Conservation (phyloP, 2,888 invertebrate species). For the Deroplatys truncata region DNA sequence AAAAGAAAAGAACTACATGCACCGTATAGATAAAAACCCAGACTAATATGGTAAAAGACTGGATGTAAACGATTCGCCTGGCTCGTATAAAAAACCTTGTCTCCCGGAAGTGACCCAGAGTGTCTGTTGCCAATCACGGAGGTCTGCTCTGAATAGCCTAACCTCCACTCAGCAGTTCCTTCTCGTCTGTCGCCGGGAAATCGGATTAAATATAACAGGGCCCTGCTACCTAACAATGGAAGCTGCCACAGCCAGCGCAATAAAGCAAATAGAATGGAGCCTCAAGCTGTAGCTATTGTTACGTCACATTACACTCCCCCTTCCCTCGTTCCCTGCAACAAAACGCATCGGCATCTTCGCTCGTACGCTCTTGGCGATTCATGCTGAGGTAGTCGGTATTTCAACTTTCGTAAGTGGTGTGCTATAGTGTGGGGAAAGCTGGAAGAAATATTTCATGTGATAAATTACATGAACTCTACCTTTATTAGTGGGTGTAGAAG, state of each 20-base stretch:
- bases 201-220: constrained; percentile 7
- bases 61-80: too few species aligned
- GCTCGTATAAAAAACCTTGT: too few species aligned
- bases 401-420: too few species aligned
- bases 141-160: background rate
- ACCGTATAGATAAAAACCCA: too few species aligned
- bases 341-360: background rate
- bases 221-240: background rate
- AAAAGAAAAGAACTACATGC: too few species aligned
- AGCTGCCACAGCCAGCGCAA: background rate
- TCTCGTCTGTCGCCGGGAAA: background rate
- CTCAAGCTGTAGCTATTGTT: background rate
- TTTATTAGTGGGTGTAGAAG: too few species aligned
- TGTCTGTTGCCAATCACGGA: background rate
- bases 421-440: too few species aligned
- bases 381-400: background rate
- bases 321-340: background rate
- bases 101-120: background rate
- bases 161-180: background rate
- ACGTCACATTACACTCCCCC: background rate
- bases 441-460: too few species aligned
- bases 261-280: background rate
- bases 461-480: too few species aligned
- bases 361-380: background rate
- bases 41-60: too few species aligned